Evolutionary conservation across 2,797 vertebrate species (phyloP), one percentile per base, ranked within the genome.

Genomic region (Lutra lutra): DNA sequence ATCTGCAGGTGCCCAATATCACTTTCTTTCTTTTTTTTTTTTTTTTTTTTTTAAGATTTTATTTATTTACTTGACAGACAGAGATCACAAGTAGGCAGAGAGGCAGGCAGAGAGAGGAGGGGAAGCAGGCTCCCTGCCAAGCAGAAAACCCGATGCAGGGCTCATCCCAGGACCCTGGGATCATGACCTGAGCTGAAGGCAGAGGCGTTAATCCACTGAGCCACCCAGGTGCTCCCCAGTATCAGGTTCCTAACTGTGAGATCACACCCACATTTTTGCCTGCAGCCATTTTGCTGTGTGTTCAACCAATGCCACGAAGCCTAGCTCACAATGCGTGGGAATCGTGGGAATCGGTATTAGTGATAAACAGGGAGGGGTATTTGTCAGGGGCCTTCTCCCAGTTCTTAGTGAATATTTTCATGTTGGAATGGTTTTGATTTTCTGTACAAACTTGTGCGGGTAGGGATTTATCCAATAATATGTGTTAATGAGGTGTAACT

Each of bases 341-440:
- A 35, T 35, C 11, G 0, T 43, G 25, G 9, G 40, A 21, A 35
- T 35, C 3, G 62, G 10, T 32, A 2, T 40, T 43, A 35, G 72
- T 68, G 60, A 56, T 35, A 78, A 72, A 27, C 54, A 13, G 40
- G 35, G 35, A 62, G 68, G 18, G 10, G 3, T 73, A 58, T 87
- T 91, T 70, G 48, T 38, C 51, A 35, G 17, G 56, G 20, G 11
- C 51, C 6, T 88, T 21, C 29, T 82, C 66, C 62, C 20, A 58
- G 70, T 90, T 68, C 35, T 46, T 82, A 20, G 32, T 92, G 78
- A 75, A 32, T 83, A 12, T 87, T 80, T 79, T 68, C 62, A 48
- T 80, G 27, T 91, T 87, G 77, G 48, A 78, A 79, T 91, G 77
- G 62, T 93, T 93, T 84, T 77, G 46, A 20, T 90, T 90, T 40